Percentiles rank a stretch among this genome's conserved stretches.
These are phyloP conservation scores for Elephantulus edwardii DNA, from an alignment of 2,113 vertebrate genomes.

Conservation along the genomic window DNA sequence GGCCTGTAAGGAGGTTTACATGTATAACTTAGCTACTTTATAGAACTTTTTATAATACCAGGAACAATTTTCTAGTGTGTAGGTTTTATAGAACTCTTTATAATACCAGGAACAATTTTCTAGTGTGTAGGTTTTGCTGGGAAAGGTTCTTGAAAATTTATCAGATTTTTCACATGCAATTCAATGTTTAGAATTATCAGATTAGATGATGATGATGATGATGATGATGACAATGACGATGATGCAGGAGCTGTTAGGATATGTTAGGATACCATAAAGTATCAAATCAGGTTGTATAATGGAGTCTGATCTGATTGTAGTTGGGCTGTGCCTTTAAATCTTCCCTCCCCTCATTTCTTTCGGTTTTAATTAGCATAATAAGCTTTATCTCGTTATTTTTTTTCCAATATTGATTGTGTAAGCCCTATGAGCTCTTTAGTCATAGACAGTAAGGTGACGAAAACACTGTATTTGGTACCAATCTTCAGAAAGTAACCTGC, in stretches of 20 bases:
- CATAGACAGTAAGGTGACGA: not conserved
- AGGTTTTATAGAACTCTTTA: not conserved
- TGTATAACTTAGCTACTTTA: not conserved
- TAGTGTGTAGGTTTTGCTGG: not conserved
- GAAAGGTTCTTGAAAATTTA: not conserved
- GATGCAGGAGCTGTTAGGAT: not conserved
- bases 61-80: not conserved
- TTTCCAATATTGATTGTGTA: not conserved
- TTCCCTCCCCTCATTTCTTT: not conserved
- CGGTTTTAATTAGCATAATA: not conserved
- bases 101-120: not conserved
- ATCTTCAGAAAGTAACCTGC: not conserved
- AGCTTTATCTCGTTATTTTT: constrained; percentile 14
- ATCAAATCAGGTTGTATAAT: not conserved
- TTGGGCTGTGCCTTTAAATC: not conserved
- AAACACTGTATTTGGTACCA: not conserved
- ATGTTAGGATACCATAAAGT: not conserved
- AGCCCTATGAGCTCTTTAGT: not conserved
- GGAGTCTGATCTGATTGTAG: too few species aligned
- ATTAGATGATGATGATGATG: not conserved
- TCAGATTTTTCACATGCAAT: not conserved
- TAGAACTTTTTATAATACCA: not conserved
- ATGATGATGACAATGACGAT: not conserved
- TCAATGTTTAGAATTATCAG: constrained; percentile 1
- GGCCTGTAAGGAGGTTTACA: not conserved